A percentile compares a stretch with the other conserved stretches of the same genome.
phyloP scores from a whole-genome alignment of 2,113 vertebrate genomes.

The Microcebus griseorufus region DNA sequence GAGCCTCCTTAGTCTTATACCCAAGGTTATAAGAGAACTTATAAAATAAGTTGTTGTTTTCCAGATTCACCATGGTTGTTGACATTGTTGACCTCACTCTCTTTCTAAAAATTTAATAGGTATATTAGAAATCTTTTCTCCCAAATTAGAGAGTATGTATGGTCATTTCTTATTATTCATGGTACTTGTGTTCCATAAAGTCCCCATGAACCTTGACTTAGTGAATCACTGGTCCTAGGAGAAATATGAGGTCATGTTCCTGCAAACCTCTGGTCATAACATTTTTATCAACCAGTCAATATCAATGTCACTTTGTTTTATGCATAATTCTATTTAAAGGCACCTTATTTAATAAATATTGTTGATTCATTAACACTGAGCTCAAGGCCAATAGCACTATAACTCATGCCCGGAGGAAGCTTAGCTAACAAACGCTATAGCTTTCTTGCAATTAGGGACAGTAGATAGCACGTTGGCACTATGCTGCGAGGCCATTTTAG shows the following conservation, averaged over 20 bases:
- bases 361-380: not conserved
- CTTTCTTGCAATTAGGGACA: not conserved
- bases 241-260: not conserved
- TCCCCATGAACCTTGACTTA: not conserved
- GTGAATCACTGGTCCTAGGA: not conserved
- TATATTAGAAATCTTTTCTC: not conserved
- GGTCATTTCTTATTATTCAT: not conserved
- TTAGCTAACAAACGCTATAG: not conserved
- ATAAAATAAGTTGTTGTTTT: not conserved
- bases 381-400: not conserved
- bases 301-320: not conserved
- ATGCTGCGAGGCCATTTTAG: not conserved
- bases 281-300: not conserved
- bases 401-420: not conserved
- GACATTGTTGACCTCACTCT: not conserved
- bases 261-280: not conserved
- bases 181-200: not conserved
- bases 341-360: not conserved
- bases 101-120: not conserved
- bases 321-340: slow-evolving; percentile 1
- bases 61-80: not conserved
- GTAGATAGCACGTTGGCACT: not conserved
- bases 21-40: not conserved
- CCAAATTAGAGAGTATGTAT: not conserved
- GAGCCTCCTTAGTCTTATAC: not conserved